Base-by-base conservation (phyloP, 2,113 vertebrate species). In the Charina bottae region DNA sequence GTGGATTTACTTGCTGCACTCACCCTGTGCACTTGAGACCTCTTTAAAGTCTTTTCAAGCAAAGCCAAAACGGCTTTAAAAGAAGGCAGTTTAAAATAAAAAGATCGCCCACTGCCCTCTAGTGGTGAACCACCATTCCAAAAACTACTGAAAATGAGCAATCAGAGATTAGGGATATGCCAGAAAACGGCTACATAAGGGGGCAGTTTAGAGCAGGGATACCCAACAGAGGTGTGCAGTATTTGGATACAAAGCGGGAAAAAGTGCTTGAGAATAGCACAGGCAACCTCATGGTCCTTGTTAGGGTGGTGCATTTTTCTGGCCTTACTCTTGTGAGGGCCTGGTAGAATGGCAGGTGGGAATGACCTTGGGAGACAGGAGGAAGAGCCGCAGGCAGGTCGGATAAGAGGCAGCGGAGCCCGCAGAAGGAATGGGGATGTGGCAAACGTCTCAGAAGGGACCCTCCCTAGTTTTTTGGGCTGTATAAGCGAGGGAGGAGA, bases 21-120 rank as follows among this genome's bases (percentile, higher is more conserved):
- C n/a, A n/a, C 12, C 12, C 49, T 6, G 6, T 6, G 6, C 15
- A 21, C 3, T 68, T 26, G 8, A 53, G 17, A n/a, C 54, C 2
- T 7, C 28, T 72, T 78, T 33, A 2, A 68, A 68, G 19, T 13
- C 2, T 5, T 60, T 84, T 21, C 6, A 15, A 46, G 15, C 42
- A 26, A 59, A 62, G 59, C n/a, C 19, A 86, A 91, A 33, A 3
- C 15, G 13, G 56, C n/a, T 49, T 83, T 26, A 17, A 56, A 42
- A 83, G 10, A 13, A 42, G 12, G 11, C 3, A 55, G 17, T 15
- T 85, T 15, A 6, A 49, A 26, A 64, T 64, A 64, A 23, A 42
- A 92, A 53, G 42, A 62, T 89, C 58, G 55, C 58, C 17, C 26
- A 17, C 19, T 64, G 91, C 91, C 91, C 87, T 64, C 91, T 89